phyloP scores from a whole-genome alignment of 2,113 vertebrate genomes.

The Takifugu flavidus region DNA sequence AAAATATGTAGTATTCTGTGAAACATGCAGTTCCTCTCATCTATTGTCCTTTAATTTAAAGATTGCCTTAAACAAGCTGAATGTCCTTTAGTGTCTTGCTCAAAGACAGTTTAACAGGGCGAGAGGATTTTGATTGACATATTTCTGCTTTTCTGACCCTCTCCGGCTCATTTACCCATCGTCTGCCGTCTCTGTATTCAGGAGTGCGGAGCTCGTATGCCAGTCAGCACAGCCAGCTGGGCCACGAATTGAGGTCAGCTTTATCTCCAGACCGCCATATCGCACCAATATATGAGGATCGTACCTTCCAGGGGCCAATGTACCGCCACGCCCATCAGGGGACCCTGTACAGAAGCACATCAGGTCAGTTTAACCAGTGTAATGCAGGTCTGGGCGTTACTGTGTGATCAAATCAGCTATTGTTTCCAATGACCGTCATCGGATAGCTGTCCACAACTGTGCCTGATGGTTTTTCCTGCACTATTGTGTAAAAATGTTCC shows the following conservation, averaged over 20 bases:
- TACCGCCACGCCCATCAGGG: slow-evolving; percentile 87
- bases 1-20: no score
- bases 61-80: not conserved
- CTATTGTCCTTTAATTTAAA: no score
- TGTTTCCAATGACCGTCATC: no score
- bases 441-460: no score
- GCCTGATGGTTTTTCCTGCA: no score
- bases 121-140: slow-evolving; percentile 2
- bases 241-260: slow-evolving; percentile 83
- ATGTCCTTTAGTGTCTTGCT: not conserved
- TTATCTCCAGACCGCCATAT: slow-evolving; percentile 92
- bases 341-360: slow-evolving; percentile 81
- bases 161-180: not conserved
- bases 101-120: slow-evolving; percentile 5
- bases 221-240: slow-evolving; percentile 91
- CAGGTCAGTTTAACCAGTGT: slow-evolving; percentile 73
- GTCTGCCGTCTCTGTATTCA: slow-evolving; percentile 44
- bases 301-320: slow-evolving; percentile 87
- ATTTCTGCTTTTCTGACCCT: not conserved
- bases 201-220: slow-evolving; percentile 89
- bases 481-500: no score
- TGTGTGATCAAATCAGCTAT: no score
- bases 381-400: no score
- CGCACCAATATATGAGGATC: slow-evolving; percentile 92
- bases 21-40: no score